phyloP scores from a whole-genome alignment of 2,888 invertebrate genomes.

The Hemicrepidius hirtus region DNA sequence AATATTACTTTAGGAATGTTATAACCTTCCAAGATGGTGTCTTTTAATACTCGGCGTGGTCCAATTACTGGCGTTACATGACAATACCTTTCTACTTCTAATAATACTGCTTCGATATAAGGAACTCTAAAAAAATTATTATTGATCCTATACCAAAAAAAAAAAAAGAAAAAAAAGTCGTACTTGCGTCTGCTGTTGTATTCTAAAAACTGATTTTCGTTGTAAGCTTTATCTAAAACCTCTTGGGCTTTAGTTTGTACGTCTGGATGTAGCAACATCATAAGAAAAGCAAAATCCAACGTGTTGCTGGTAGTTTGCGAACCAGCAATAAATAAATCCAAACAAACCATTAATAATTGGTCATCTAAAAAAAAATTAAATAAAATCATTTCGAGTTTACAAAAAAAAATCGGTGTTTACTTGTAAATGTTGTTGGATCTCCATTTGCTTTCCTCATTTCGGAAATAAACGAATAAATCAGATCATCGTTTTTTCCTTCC shows the following conservation, averaged over 20 bases:
- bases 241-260: constrained; percentile 76
- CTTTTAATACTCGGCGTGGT: constrained; percentile 73
- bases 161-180: not conserved
- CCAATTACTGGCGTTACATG: constrained; percentile 72
- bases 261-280: constrained; percentile 76
- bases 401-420: constrained; percentile 61
- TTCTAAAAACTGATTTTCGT: constrained; percentile 70
- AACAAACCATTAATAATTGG: constrained; percentile 78
- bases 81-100: constrained; percentile 73
- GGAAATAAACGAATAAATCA: constrained; percentile 79
- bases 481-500: constrained; percentile 73
- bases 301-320: constrained; percentile 79
- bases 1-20: constrained; percentile 68
- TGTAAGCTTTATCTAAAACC: constrained; percentile 73
- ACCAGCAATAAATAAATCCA: constrained; percentile 82
- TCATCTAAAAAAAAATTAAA: constrained; percentile 73
- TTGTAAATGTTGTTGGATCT: constrained; percentile 69
- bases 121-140: constrained; percentile 69
- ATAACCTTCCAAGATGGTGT: constrained; percentile 75
- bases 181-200: constrained; percentile 73
- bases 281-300: constrained; percentile 77
- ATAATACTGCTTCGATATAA: constrained; percentile 75
- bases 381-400: not conserved
- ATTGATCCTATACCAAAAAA: not conserved
- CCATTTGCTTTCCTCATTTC: constrained; percentile 74